Conservation (phyloP, 2,113 vertebrate genomes). For the Eulemur rufifrons region DNA sequence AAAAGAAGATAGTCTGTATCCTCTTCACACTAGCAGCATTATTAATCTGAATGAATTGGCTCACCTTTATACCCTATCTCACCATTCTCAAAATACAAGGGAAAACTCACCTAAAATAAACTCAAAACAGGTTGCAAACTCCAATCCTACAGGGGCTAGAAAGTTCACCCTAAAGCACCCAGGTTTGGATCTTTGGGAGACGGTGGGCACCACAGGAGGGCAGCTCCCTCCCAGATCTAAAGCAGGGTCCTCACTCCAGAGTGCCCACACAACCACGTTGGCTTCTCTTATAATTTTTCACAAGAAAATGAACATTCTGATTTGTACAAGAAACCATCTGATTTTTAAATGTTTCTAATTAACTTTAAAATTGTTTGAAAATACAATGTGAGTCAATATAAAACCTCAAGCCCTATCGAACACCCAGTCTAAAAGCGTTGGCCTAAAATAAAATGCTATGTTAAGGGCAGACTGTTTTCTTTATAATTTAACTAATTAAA, state of each 20-base stretch:
- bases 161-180: neutral
- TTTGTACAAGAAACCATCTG: neutral
- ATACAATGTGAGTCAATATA: neutral
- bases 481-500: neutral
- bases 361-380: conserved; percentile 34
- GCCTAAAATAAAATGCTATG: neutral
- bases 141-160: neutral
- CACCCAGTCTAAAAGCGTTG: neutral
- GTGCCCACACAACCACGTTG: neutral
- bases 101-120: conserved; percentile 36
- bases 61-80: conserved; percentile 19
- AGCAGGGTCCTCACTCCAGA: neutral
- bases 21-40: neutral
- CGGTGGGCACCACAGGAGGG: neutral
- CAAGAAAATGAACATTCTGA: neutral
- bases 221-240: neutral
- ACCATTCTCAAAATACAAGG: neutral
- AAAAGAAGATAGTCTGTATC: neutral
- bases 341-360: conserved; percentile 16
- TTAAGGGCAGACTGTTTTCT: neutral
- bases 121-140: neutral
- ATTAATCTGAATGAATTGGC: conserved; percentile 37
- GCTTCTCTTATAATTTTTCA: neutral
- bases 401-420: neutral
- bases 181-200: neutral